phyloP scores from a whole-genome alignment of 30 jellyfish, hydroid and myxozoan species.

The Aurelia aurita complex sp. Pacific region DNA sequence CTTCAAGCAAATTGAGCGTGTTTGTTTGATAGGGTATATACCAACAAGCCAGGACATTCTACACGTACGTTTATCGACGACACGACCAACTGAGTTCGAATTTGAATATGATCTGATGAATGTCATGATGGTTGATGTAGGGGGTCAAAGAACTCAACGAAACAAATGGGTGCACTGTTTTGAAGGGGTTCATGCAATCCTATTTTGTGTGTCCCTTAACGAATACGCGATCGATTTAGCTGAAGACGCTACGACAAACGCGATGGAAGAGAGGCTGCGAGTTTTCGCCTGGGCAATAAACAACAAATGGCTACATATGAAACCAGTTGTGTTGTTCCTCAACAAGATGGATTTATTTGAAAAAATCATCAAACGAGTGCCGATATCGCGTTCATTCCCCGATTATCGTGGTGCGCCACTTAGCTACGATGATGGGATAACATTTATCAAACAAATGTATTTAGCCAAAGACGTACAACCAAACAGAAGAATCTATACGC shows the following conservation, averaged over 20 bases:
- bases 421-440: conserved; percentile 5
- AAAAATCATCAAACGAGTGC: conserved; percentile 13
- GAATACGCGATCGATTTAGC: conserved; percentile 19
- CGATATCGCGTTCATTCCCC: conserved; percentile 16
- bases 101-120: neutral
- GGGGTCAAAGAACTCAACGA: conserved; percentile 38
- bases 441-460: conserved; percentile 5
- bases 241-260: conserved; percentile 37
- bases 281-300: conserved; percentile 20
- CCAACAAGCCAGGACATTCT: conserved; percentile 27
- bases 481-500: conserved; percentile 18
- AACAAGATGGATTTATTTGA: conserved; percentile 52
- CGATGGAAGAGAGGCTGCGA: conserved; percentile 31
- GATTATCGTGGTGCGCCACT: conserved; percentile 24
- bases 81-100: conserved; percentile 8
- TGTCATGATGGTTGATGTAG: conserved; percentile 22
- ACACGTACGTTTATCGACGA: conserved; percentile 6
- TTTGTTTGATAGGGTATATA: neutral
- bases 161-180: conserved; percentile 38
- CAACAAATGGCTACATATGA: conserved; percentile 31
- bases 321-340: conserved; percentile 40
- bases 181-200: conserved; percentile 9
- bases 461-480: neutral
- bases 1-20: conserved; percentile 11
- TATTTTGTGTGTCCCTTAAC: conserved; percentile 25